Conservation (phyloP, 2,888 invertebrate genomes). For the Caenorhabditis panamensis region DNA sequence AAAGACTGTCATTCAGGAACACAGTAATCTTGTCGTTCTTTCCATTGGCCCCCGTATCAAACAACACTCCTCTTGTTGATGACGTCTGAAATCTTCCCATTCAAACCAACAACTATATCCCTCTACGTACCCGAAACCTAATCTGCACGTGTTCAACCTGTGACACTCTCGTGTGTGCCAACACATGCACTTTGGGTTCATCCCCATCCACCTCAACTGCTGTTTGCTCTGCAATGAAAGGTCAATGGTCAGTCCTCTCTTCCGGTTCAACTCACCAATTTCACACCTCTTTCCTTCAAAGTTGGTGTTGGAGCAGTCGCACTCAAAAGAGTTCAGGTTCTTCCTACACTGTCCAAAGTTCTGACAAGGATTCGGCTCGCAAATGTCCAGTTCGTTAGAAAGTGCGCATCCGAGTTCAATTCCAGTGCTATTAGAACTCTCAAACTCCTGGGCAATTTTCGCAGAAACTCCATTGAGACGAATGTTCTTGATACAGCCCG, state of each 20-base stretch:
- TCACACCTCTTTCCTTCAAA: slow-evolving; percentile 76
- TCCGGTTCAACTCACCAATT: slow-evolving; percentile 53
- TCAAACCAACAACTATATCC: neutral
- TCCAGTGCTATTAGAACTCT: slow-evolving; percentile 68
- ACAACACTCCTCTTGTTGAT: slow-evolving; percentile 69
- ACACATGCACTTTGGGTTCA: slow-evolving; percentile 58
- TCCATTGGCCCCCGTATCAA: slow-evolving; percentile 72
- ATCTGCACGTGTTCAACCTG: slow-evolving; percentile 62
- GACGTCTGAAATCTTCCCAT: slow-evolving; percentile 63
- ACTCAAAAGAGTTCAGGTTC: slow-evolving; percentile 67
- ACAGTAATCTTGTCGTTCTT: slow-evolving; percentile 57
- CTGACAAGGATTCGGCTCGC: slow-evolving; percentile 75
- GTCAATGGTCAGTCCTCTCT: neutral
- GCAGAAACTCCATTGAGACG: slow-evolving; percentile 80
- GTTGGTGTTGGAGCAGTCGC: slow-evolving; percentile 76
- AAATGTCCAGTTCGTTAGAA: slow-evolving; percentile 62
- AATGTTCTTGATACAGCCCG: slow-evolving; percentile 79
- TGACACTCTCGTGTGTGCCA: slow-evolving; percentile 51
- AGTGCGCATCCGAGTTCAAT: slow-evolving; percentile 73
- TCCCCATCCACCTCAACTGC: slow-evolving; percentile 65
- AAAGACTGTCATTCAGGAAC: slow-evolving; percentile 54
- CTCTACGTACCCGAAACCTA: slow-evolving; percentile 49
- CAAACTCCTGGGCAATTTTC: slow-evolving; percentile 76
- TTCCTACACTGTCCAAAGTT: slow-evolving; percentile 74
- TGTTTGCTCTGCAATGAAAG: slow-evolving; percentile 60